Base-by-base conservation (phyloP, 1,140 invertebrate genomes). In the Sycobia sp. region DNA sequence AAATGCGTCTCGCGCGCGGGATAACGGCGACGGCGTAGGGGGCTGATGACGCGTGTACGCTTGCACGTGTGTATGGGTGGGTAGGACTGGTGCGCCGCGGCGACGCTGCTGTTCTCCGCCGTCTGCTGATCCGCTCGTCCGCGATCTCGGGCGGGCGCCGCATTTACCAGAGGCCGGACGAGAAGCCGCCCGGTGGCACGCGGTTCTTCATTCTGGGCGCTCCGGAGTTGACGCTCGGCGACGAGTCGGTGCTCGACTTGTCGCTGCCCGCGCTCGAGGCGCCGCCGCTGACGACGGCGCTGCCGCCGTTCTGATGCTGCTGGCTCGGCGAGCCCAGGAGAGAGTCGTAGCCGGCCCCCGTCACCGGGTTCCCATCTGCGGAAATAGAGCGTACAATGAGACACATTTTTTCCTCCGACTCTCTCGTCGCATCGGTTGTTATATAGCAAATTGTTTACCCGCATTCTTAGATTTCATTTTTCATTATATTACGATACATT, bases 171-270 rank as follows among this genome's bases (percentile, higher is more conserved):
- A 84, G 76, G 46, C 81, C 80, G 43, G 81, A 81, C 32, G 82
- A 82, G 60, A 75, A 83, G 50, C 83, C 82, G 60, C 83, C 83
- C 14, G 83, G 83, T 50, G 83, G 83, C 44, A 84, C 81, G 66
- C 82, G 82, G 46, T 74, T 75, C 58, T 73, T 70, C 43, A 71
- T 59, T 50, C 67, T 43, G 54, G 54, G 29, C 65, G 39, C 41
- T 1, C 66, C 62, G 11, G 57, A 57, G 32, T 34, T 55, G 47
- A 61, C 69, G 0, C 67, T 67, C 11, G 74, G 71, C 43, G 76
- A 76, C 22, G 73, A 73, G 16, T 76, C 72, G 25, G 67, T 71
- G 57, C 53, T 69, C n/a, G 73, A 74, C 60, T 75, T 75, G 39
- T 75, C 73, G 58, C 74, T 73, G 54, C 69, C 69, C 29, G 65